Conservation (phyloP, 2,888 invertebrate genomes). For the Pecten maximus region DNA sequence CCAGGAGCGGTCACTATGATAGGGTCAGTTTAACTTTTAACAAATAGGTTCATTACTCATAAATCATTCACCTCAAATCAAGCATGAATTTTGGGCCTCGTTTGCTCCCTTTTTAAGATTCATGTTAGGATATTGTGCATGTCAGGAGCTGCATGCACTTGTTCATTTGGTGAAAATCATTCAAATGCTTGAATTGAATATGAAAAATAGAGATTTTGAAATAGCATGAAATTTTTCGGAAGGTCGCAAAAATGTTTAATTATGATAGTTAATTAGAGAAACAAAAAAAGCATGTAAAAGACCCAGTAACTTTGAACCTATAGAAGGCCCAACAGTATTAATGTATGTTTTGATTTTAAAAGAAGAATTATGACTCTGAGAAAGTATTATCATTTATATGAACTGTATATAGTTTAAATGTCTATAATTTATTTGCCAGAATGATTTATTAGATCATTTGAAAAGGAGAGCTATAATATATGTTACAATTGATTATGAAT, state of each 20-base stretch:
- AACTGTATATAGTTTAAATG: too few relatives aligned
- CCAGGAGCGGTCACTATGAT: slow-evolving; percentile 10
- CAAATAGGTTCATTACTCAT: not conserved
- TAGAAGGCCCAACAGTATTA: not conserved
- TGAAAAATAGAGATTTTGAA: not conserved
- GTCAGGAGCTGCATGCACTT: not conserved
- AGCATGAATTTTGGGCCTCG: not conserved
- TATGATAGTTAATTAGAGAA: not conserved
- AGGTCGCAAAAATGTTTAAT: not conserved
- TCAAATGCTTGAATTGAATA: not conserved
- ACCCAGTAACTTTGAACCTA: not conserved
- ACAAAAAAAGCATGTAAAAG: not conserved
- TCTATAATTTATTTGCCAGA: too few relatives aligned
- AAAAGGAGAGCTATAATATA: too few relatives aligned
- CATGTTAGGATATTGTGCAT: not conserved
- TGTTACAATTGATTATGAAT: not conserved
- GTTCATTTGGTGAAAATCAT: not conserved
- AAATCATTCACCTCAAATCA: not conserved
- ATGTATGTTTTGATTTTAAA: not conserved
- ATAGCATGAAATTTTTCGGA: not conserved
- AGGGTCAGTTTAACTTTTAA: slow-evolving; percentile 3
- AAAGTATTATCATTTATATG: too few relatives aligned
- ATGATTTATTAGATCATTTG: too few relatives aligned
- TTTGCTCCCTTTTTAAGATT: not conserved
- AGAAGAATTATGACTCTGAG: too few relatives aligned